Conservation (phyloP, 2,113 vertebrate species). For the Benitochromis conjunctus region DNA sequence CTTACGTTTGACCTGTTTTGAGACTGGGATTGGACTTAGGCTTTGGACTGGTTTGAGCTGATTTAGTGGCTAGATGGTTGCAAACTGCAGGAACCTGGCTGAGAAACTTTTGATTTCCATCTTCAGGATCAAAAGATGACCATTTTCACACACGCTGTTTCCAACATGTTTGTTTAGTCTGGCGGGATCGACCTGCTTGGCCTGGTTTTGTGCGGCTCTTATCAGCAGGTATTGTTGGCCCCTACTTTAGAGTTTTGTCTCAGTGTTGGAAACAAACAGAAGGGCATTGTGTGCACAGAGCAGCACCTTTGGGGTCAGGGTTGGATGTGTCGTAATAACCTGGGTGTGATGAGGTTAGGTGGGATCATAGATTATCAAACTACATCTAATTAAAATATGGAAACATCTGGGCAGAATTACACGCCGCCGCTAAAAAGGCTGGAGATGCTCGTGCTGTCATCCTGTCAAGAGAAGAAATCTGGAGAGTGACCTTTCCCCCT, state of each 20-base stretch:
- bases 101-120: too few relatives aligned
- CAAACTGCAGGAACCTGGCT: too few relatives aligned
- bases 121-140: too few relatives aligned
- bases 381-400: not conserved
- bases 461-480: not conserved
- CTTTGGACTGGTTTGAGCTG: not conserved
- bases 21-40: too few relatives aligned
- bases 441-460: not conserved
- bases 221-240: too few relatives aligned
- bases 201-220: too few relatives aligned
- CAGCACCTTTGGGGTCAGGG: not conserved
- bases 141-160: too few relatives aligned
- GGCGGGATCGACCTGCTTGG: not conserved
- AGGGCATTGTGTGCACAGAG: not conserved
- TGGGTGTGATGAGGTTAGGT: not conserved
- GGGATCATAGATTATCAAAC: not conserved
- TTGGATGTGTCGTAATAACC: rapidly evolving
- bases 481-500: not conserved
- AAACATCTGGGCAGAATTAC: not conserved
- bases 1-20: too few relatives aligned
- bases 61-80: not conserved
- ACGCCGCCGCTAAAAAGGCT: not conserved
- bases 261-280: not conserved
- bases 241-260: too few relatives aligned
- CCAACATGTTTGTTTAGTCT: too few relatives aligned